phyloP scores from a whole-genome alignment of 1,140 invertebrate genomes.

The Drosophila bifasciata region DNA sequence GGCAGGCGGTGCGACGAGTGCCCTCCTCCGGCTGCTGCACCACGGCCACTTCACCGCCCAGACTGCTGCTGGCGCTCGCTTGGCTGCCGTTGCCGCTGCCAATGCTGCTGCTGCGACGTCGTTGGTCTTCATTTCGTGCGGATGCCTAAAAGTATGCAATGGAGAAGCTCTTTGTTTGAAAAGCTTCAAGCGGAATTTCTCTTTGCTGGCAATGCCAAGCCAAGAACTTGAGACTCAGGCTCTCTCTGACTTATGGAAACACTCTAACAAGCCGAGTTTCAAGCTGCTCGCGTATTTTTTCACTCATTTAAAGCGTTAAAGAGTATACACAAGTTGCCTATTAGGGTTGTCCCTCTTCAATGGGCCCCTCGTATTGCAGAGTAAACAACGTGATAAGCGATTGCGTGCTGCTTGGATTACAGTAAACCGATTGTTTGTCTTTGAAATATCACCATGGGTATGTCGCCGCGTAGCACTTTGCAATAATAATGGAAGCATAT shows the following conservation, averaged over 20 bases:
- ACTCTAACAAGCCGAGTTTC: neutral
- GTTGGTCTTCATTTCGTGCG: slow-evolving; percentile 19
- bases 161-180: slow-evolving; percentile 19
- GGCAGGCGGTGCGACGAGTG: slow-evolving; percentile 8
- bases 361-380: neutral
- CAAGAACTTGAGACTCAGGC: too few relatives aligned
- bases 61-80: slow-evolving; percentile 5
- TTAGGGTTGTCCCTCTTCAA: too few relatives aligned
- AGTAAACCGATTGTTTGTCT: neutral
- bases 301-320: neutral
- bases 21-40: neutral
- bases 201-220: slow-evolving; percentile 21
- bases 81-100: slow-evolving; percentile 32
- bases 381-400: slow-evolving; percentile 3
- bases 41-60: too few relatives aligned
- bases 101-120: slow-evolving; percentile 45
- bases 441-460: too few relatives aligned
- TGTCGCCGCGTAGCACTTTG: neutral
- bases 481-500: neutral
- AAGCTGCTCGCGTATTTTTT: neutral
- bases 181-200: too few relatives aligned
- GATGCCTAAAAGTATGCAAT: slow-evolving; percentile 61
- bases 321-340: neutral
- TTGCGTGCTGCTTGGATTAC: neutral
- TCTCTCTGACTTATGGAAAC: neutral